Evolutionary conservation across 2,888 invertebrate genomes (phyloP), one percentile per base, ranked within the genome.

Genomic region (Pollenia labialis): DNA sequence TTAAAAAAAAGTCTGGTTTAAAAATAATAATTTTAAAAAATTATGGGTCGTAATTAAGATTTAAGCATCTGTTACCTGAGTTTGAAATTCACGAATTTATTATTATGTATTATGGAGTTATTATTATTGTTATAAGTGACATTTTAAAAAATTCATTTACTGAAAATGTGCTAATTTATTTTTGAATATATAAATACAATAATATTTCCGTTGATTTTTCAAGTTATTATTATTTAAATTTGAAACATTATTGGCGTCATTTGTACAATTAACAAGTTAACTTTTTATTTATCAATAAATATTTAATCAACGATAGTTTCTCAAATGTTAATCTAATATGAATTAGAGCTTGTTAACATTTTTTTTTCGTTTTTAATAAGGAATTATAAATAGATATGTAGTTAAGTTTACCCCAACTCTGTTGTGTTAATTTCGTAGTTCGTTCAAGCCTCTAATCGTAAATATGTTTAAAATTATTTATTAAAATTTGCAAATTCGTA

Each of bases 1-100:
- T 18, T 54, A 44, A 46, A 46, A 18, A 14, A 58, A 3, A 12
- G 14, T 18, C 12, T 23, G 44, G 16, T 14, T 56, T 72, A 32
- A 58, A 72, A 72, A 72, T 44, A 56, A 58, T 40, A 58, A 10
- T 9, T 32, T 76, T 32, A 2, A n/a, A 56, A 68, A 54, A 60
- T 69, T 79, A 54, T 44, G 44, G 42, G 52, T 32, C 50, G 69
- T 50, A 52, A 50, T 58, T 58, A 60, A 79, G n/a, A 64, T 75
- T 42, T 54, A 10, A 56, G 11, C 71, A 71, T 44, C 80, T 80
- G 60, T 80, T 80, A 42, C 16, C 46, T 56, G 4, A 44, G 3
- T 64, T 52, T 23, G 23, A 52, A 50, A 71, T 52, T 54, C 14
- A 44, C 18, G 42, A 50, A 50, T 74, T 74, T 60, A 50, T 66